Evolutionary conservation across 1,140 invertebrate species (phyloP).

Genomic region (Rhagoletis pomonella): DNA sequence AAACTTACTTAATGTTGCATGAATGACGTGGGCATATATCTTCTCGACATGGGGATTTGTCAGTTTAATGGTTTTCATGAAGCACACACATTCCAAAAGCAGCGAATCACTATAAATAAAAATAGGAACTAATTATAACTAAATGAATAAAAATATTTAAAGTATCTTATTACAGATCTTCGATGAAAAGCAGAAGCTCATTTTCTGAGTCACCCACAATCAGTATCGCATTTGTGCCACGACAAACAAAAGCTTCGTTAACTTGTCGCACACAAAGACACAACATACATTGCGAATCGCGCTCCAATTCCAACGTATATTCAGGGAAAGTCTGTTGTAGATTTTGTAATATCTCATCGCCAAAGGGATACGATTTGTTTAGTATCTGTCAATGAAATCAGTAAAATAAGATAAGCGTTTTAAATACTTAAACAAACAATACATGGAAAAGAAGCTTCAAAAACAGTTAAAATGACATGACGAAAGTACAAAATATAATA

Average conservation of each 20-base stretch:
- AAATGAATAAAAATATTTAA: neutral
- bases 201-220: slow-evolving; percentile 76
- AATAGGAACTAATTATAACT: slow-evolving; percentile 1
- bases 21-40: slow-evolving; percentile 50
- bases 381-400: slow-evolving; percentile 62
- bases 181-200: slow-evolving; percentile 71
- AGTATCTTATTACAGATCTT: slow-evolving; percentile 50
- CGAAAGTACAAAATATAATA: slow-evolving; percentile 3
- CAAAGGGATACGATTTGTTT: slow-evolving; percentile 66
- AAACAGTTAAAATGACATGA: slow-evolving; percentile 20
- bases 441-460: neutral
- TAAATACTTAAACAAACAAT: slow-evolving; percentile 11
- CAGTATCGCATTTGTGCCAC: slow-evolving; percentile 65
- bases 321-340: slow-evolving; percentile 62
- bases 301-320: slow-evolving; percentile 24
- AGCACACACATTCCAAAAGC: slow-evolving; percentile 21
- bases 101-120: slow-evolving; percentile 23
- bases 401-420: slow-evolving; percentile 20
- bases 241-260: slow-evolving; percentile 53
- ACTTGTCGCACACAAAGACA: slow-evolving; percentile 53
- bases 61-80: slow-evolving; percentile 41
- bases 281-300: slow-evolving; percentile 21
- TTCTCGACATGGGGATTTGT: slow-evolving; percentile 14
- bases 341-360: slow-evolving; percentile 65
- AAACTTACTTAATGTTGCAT: slow-evolving; percentile 41